Base-by-base conservation (phyloP, 2,797 vertebrate species). In the Euthynnus affinis region DNA sequence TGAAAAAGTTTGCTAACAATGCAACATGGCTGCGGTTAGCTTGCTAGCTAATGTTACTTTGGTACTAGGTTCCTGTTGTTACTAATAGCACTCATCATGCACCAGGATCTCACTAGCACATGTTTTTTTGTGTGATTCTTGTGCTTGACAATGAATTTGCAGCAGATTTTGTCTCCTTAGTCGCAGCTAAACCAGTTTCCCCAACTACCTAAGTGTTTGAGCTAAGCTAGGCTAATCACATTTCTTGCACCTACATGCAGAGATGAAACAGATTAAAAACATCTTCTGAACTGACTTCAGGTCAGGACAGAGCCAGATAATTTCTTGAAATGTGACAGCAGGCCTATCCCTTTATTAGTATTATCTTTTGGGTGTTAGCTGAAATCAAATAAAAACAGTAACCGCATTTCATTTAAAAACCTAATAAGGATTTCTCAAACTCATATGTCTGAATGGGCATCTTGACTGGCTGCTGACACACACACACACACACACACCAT, bases 401-500 rank as follows among this genome's bases (percentile, higher is more conserved):
- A 42, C 40, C 14, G 40, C 12, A 7, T 73, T 49, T 53, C 56
- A 42, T 67, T 40, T 56, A 34, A 57, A 67, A 58, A 29, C 3
- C n/a, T 3, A 53, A 25, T 32, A 14, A 29, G 3, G 44, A 67
- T 67, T 51, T 75, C 25, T 48, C 37, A 53, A 71, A 23, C 18
- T 23, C 32, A 5, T 1, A 3, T 2, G 17, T 42, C 2, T 34
- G 44, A 20, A 17, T 8, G 17, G 29, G 58, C 20, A 49, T 37
- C 12, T 12, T 52, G 64, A 63, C 71, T 6, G 20, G 49, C 29
- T 29, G 40, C 61, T 55, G 23, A 59, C 22, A 65, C 58, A 61
- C 55, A 66, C 70, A 15, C 63, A 48, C 74, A 22, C 74, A 48
- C 64, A 69, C 57, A 58, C 49, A 72, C 74, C 40, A 20, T 73